A percentile compares a stretch with the other conserved stretches of the same genome.
Evolutionary conservation across 2,888 invertebrate species (phyloP).

Genomic region (Agrypnus murinus): DNA sequence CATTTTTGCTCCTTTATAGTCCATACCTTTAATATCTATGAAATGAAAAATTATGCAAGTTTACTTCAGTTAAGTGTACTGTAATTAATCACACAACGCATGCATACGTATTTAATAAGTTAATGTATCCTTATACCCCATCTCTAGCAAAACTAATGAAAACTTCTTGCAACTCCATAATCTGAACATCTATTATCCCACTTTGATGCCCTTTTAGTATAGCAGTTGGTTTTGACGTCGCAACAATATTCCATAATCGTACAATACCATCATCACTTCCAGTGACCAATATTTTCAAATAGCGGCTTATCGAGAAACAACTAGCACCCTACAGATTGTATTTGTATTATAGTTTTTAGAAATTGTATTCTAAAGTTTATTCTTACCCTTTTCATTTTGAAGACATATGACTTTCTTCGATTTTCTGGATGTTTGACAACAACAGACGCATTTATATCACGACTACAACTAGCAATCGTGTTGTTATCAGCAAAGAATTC

Average conservation of each 20-base stretch:
- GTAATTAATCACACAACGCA: too few species aligned
- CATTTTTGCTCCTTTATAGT: slow-evolving; percentile 75
- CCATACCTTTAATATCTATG: slow-evolving; percentile 76
- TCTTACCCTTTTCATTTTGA: slow-evolving; percentile 74
- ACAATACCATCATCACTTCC: slow-evolving; percentile 75
- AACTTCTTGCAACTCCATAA: slow-evolving; percentile 71
- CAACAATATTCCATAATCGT: slow-evolving; percentile 75
- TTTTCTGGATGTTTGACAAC: slow-evolving; percentile 71
- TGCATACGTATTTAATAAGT: too few species aligned
- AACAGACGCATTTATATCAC: slow-evolving; percentile 73
- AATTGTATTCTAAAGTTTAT: neutral
- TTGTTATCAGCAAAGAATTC: slow-evolving; percentile 71
- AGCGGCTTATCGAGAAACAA: slow-evolving; percentile 74
- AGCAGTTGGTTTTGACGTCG: slow-evolving; percentile 68
- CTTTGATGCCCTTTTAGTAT: slow-evolving; percentile 64
- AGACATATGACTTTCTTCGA: slow-evolving; percentile 73
- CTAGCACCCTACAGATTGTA: slow-evolving; percentile 77
- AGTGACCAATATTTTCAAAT: slow-evolving; percentile 73
- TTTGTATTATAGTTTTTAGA: slow-evolving; percentile 2
- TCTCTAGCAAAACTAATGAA: slow-evolving; percentile 75
- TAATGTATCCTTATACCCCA: too few species aligned
- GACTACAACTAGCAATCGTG: slow-evolving; percentile 75
- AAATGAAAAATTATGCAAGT: neutral
- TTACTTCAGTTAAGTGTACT: neutral
- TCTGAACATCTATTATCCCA: slow-evolving; percentile 74